Evolutionary conservation across 2,888 invertebrate genomes (phyloP).

Genomic region (Drosophila sordidapex): DNA sequence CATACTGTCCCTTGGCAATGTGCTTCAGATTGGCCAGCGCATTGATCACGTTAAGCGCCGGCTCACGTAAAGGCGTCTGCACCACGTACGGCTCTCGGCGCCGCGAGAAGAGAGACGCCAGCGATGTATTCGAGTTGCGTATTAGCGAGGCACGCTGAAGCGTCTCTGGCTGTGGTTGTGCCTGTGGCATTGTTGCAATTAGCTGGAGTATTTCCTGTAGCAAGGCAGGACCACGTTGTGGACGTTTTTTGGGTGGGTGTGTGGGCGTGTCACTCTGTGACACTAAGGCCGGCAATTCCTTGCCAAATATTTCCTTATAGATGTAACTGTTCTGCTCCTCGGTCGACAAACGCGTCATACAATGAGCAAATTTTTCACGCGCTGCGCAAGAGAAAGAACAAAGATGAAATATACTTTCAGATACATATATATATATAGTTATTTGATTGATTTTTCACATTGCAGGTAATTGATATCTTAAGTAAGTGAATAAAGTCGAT

Average conservation of each 20-base stretch:
- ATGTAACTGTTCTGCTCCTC: conserved; percentile 76
- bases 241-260: conserved; percentile 82
- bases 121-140: conserved; percentile 82
- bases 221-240: conserved; percentile 88
- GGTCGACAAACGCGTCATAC: conserved; percentile 80
- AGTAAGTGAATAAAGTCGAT: not conserved
- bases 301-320: conserved; percentile 61
- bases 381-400: conserved; percentile 58
- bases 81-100: conserved; percentile 86
- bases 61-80: conserved; percentile 86
- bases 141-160: conserved; percentile 82
- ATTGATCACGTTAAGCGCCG: conserved; percentile 87
- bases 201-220: conserved; percentile 90
- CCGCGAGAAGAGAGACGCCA: conserved; percentile 81
- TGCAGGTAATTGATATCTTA: not conserved
- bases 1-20: conserved; percentile 86
- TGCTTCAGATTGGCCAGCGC: conserved; percentile 87
- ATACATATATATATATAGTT: not conserved
- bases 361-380: conserved; percentile 83
- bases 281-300: conserved; percentile 4
- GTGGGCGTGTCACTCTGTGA: conserved; percentile 11
- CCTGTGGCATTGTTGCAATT: conserved; percentile 86
- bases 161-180: conserved; percentile 82
- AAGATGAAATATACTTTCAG: not conserved
- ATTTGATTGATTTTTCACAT: not conserved